Percentiles rank a stretch among this genome's conserved stretches.
Evolutionary conservation across 2,888 invertebrate species (phyloP).

Genomic region (Ormyrus labotus): DNA sequence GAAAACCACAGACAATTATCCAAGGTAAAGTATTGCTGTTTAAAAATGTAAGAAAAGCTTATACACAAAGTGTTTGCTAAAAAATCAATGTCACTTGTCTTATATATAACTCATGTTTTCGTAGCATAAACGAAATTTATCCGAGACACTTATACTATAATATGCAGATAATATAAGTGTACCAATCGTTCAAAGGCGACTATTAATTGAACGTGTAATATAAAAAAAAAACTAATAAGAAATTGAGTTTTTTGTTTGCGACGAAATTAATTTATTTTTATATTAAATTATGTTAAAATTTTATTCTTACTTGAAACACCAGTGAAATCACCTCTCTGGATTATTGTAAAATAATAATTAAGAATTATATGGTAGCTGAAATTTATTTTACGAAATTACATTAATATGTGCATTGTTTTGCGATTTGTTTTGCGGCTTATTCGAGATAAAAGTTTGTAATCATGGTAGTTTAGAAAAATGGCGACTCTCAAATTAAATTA

Average conservation of each 20-base stretch:
- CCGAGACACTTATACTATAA: slow-evolving; percentile 38
- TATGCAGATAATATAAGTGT: slow-evolving; percentile 27
- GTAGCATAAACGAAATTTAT: slow-evolving; percentile 44
- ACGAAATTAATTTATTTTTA: slow-evolving; percentile 10
- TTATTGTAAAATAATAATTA: no score
- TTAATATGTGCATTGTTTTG: no score
- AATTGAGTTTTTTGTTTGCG: slow-evolving; percentile 10
- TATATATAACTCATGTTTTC: slow-evolving; percentile 41
- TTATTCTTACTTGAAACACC: no score
- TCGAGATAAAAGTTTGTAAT: no score
- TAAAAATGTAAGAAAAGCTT: slow-evolving; percentile 51
- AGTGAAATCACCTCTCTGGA: no score
- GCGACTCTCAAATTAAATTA: no score
- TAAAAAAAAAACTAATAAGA: slow-evolving; percentile 32
- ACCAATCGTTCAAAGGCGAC: slow-evolving; percentile 23
- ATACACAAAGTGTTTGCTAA: slow-evolving; percentile 47
- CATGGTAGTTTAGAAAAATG: no score
- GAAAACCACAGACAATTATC: slow-evolving; percentile 28
- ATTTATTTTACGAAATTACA: no score
- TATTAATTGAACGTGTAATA: slow-evolving; percentile 45
- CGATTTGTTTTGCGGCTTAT: no score
- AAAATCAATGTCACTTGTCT: slow-evolving; percentile 46
- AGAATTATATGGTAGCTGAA: no score
- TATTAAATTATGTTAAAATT: background rate
- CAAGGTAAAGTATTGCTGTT: slow-evolving; percentile 43